These are phyloP conservation scores for Chloropsis cyanopogon DNA, from an alignment of 2,113 vertebrate genomes.

Conservation along the genomic window DNA sequence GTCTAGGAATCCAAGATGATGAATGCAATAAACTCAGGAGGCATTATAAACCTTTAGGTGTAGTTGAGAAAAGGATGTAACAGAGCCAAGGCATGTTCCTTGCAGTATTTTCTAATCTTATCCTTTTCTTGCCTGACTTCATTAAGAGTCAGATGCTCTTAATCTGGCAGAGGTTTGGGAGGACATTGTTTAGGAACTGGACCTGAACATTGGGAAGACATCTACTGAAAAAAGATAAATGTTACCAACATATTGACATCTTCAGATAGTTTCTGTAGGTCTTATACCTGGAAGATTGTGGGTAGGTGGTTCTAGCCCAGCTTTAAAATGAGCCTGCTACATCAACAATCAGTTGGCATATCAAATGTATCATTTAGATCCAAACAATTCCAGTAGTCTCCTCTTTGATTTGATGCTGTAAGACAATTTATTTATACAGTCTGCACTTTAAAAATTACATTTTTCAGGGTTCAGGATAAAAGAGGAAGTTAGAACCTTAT, in stretches of 20 bases:
- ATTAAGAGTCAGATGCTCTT: background rate
- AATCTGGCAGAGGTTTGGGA: background rate
- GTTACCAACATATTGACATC: background rate
- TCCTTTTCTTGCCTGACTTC: background rate
- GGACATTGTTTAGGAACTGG: too few relatives aligned
- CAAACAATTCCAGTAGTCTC: background rate
- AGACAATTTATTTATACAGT: background rate
- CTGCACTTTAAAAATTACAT: background rate
- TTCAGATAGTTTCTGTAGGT: background rate
- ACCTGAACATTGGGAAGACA: too few relatives aligned
- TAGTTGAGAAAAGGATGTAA: background rate
- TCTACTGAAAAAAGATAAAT: background rate
- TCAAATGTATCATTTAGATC: background rate
- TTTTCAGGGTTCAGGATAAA: background rate
- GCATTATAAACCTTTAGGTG: background rate
- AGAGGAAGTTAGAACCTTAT: background rate
- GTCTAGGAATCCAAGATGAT: background rate
- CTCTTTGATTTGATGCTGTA: background rate
- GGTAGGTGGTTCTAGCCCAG: background rate
- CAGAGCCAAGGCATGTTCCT: background rate
- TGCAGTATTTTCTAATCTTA: background rate
- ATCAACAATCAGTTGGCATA: background rate
- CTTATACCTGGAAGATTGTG: background rate
- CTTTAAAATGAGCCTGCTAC: background rate
- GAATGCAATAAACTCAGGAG: background rate